These are phyloP conservation scores for Pristionchus exspectatus DNA, from an alignment of 2,888 invertebrate genomes.

Conservation along the genomic window DNA sequence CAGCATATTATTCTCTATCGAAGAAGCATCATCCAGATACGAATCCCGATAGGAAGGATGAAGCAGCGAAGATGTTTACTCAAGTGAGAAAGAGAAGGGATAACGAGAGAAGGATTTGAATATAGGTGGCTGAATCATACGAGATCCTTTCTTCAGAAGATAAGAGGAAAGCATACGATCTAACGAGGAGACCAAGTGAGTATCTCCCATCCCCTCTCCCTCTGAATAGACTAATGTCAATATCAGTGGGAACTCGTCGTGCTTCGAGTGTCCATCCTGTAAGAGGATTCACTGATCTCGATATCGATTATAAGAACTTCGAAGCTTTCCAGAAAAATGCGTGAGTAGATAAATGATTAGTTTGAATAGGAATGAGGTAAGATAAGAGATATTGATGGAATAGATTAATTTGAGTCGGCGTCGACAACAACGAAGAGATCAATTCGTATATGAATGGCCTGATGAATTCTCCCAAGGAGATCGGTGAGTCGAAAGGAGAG, in stretches of 20 bases:
- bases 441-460: conserved; percentile 49
- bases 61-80: conserved; percentile 73
- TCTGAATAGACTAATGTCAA: neutral
- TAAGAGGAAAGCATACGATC: conserved; percentile 69
- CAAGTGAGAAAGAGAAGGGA: conserved; percentile 60
- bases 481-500: conserved; percentile 26
- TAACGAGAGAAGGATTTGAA: neutral
- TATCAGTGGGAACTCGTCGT: conserved; percentile 28
- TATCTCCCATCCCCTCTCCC: neutral
- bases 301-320: conserved; percentile 76
- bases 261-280: neutral
- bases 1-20: conserved; percentile 75
- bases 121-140: conserved; percentile 72
- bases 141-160: conserved; percentile 73
- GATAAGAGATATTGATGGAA: conserved; percentile 38
- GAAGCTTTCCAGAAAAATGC: conserved; percentile 75
- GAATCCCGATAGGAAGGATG: conserved; percentile 64
- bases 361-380: neutral
- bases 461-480: conserved; percentile 51
- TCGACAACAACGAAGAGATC: conserved; percentile 42
- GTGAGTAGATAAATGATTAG: neutral
- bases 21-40: conserved; percentile 77
- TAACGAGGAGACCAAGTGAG: conserved; percentile 12
- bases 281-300: conserved; percentile 72
- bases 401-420: conserved; percentile 11